Conservation (phyloP, 2,888 invertebrate genomes). For the Choreutis nemorana region DNA sequence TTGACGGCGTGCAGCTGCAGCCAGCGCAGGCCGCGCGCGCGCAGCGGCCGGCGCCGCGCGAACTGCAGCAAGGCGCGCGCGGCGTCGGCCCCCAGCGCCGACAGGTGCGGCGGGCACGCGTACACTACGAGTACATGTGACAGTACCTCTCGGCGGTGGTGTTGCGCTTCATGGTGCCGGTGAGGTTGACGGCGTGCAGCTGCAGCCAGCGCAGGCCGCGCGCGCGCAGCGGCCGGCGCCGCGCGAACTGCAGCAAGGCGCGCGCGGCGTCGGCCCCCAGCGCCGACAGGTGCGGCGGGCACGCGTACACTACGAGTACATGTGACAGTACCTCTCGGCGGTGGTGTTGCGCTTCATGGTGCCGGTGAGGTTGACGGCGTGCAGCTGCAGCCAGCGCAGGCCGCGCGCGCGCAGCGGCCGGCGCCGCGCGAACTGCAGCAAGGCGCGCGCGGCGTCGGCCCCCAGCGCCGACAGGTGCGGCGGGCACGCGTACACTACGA, state of each 20-base stretch:
- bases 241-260: conserved; percentile 86
- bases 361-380: conserved; percentile 94
- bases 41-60: conserved; percentile 81
- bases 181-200: conserved; percentile 93
- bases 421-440: conserved; percentile 84
- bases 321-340: conserved; percentile 65
- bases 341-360: conserved; percentile 83
- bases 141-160: conserved; percentile 70
- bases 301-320: conserved; percentile 97
- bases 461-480: conserved; percentile 97
- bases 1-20: conserved; percentile 90
- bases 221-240: conserved; percentile 80
- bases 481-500: conserved; percentile 96
- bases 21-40: conserved; percentile 84
- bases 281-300: conserved; percentile 96
- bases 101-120: too few relatives aligned
- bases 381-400: conserved; percentile 93
- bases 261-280: conserved; percentile 92
- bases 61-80: conserved; percentile 85
- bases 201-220: conserved; percentile 94
- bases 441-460: conserved; percentile 87
- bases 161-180: conserved; percentile 87
- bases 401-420: conserved; percentile 86
- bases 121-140: too few relatives aligned
- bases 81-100: conserved; percentile 83